Evolutionary conservation across 53 echinoderm and acorn worm species (phyloP).

Genomic region (Echinarachnius parma): DNA sequence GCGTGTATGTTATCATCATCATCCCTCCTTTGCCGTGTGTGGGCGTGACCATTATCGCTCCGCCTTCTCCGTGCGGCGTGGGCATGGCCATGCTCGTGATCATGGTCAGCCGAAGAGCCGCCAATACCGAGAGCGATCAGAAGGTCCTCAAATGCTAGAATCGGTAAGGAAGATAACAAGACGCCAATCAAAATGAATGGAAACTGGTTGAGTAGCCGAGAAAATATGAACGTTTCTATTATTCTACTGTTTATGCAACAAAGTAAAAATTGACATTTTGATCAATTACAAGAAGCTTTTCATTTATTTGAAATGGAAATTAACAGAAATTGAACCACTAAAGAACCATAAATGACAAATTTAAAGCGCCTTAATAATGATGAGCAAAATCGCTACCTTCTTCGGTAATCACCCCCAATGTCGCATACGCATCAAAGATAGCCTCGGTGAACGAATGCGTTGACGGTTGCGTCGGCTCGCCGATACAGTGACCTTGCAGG

Average conservation of each 20-base stretch:
- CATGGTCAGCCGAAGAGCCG: constrained; percentile 1
- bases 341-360: too few species aligned
- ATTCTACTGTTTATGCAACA: too few species aligned
- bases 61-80: neutral
- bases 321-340: too few species aligned
- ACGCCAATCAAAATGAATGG: neutral
- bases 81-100: constrained; percentile 24
- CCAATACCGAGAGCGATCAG: constrained; percentile 45
- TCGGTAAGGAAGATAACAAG: neutral
- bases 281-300: too few species aligned
- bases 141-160: constrained; percentile 40
- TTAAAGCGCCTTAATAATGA: too few species aligned
- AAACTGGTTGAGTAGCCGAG: too few species aligned
- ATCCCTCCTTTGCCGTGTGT: neutral
- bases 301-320: too few species aligned
- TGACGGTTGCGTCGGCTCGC: constrained; percentile 50
- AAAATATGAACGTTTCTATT: too few species aligned
- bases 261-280: too few species aligned
- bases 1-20: neutral
- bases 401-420: constrained; percentile 64
- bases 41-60: constrained; percentile 13
- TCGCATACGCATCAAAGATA: constrained; percentile 55
- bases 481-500: constrained; percentile 77
- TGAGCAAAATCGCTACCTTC: too few species aligned
- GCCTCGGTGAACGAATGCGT: constrained; percentile 58